A percentile compares a stretch with the other conserved stretches of the same genome.
phyloP scores from a whole-genome alignment of 2,888 invertebrate genomes.

The Chirona hameri region DNA sequence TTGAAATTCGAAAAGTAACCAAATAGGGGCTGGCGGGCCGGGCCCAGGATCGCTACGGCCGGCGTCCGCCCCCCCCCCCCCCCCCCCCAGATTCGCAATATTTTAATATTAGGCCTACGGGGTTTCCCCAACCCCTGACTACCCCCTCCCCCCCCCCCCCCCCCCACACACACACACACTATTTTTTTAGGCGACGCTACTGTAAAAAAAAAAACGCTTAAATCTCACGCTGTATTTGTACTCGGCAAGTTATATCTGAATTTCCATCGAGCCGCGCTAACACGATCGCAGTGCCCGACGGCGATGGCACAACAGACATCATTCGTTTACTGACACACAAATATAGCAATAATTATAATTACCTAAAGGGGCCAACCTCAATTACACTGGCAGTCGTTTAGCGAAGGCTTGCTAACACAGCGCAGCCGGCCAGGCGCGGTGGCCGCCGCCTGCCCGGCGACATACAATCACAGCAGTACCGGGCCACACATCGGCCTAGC shows the following conservation, averaged over 20 bases:
- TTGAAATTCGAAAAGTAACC: too few relatives aligned
- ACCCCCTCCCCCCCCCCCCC: not conserved
- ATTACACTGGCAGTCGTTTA: not conserved
- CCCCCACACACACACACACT: not conserved
- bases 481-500: not conserved
- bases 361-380: not conserved
- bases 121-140: not conserved
- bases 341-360: constrained; percentile 1
- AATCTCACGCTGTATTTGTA: constrained; percentile 1
- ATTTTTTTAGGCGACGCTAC: not conserved
- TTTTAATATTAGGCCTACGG: too few relatives aligned
- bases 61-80: too few relatives aligned
- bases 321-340: not conserved
- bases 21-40: too few relatives aligned
- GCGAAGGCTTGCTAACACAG: not conserved
- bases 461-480: not conserved
- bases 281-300: not conserved
- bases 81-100: too few relatives aligned
- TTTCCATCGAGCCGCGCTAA: not conserved
- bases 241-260: not conserved
- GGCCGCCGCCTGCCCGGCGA: not conserved
- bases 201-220: not conserved
- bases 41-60: too few relatives aligned
- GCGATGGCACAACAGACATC: not conserved
- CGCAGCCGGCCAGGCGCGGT: not conserved